A percentile compares a stretch with the other conserved stretches of the same genome.
Conservation (phyloP, 1,140 invertebrate species). For the Schlechtendalia chinensis region DNA sequence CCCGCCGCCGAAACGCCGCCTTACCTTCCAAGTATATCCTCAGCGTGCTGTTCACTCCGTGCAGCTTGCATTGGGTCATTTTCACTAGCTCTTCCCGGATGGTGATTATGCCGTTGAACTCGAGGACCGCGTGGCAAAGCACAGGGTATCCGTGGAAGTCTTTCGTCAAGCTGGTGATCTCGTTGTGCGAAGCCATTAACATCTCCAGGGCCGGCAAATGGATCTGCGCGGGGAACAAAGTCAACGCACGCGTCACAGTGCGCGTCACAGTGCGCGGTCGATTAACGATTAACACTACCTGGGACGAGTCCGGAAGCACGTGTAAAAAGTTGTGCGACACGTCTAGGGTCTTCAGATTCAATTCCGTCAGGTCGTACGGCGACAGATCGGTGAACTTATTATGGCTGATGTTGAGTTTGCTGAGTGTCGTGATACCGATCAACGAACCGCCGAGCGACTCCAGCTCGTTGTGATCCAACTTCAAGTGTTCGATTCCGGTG, state of each 20-base stretch:
- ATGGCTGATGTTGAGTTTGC: conserved; percentile 70
- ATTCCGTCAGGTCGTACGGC: conserved; percentile 70
- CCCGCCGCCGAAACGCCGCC: too few species aligned
- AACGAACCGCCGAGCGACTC: conserved; percentile 69
- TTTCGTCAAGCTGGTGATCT: conserved; percentile 66
- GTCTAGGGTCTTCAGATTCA: conserved; percentile 71
- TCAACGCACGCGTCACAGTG: too few species aligned
- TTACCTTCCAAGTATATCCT: conserved; percentile 78
- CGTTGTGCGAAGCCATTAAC: conserved; percentile 72
- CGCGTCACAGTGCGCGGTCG: too few species aligned
- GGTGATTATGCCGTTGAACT: conserved; percentile 69
- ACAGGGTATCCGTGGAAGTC: conserved; percentile 77
- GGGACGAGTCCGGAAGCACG: conserved; percentile 74
- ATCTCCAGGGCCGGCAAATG: conserved; percentile 71
- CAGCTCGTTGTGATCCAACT: conserved; percentile 71
- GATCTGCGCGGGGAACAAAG: conserved; percentile 62
- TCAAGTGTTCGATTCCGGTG: conserved; percentile 67
- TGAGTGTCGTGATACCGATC: conserved; percentile 69
- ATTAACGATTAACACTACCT: conserved; percentile 60
- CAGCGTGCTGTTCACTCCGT: conserved; percentile 71
- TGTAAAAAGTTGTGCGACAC: conserved; percentile 73
- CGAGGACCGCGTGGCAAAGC: conserved; percentile 73
- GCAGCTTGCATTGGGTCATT: conserved; percentile 73
- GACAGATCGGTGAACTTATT: conserved; percentile 70
- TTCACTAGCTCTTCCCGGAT: conserved; percentile 71